Evolutionary conservation across 2,888 invertebrate genomes (phyloP).

Genomic region (Monochamus alternatus): DNA sequence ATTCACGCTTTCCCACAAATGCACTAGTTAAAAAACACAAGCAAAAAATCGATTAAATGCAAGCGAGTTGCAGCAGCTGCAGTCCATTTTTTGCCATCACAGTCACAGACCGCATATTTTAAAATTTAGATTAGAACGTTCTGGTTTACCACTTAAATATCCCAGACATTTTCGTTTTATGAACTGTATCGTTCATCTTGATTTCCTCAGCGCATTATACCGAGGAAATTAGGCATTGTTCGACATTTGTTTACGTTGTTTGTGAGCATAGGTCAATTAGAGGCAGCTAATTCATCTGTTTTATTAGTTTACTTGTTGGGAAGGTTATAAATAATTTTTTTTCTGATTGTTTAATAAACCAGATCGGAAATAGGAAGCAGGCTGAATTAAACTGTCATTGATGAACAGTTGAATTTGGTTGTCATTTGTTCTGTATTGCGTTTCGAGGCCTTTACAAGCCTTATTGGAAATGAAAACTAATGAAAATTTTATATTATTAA

Average conservation of each 20-base stretch:
- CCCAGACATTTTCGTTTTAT: conserved; percentile 4
- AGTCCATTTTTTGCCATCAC: neutral
- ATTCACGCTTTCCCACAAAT: neutral
- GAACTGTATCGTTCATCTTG: neutral
- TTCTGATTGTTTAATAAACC: conserved; percentile 16
- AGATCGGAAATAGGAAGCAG: conserved; percentile 21
- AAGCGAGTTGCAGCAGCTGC: neutral
- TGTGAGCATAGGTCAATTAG: neutral
- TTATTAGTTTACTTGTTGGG: neutral
- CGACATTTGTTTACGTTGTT: conserved; percentile 5
- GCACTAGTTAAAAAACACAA: neutral
- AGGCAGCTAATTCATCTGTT: conserved; percentile 15
- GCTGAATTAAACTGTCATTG: neutral
- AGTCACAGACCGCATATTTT: neutral
- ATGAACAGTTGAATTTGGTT: neutral
- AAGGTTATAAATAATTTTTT: neutral
- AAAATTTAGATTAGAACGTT: no score
- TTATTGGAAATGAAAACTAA: no score
- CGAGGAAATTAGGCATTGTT: conserved; percentile 21
- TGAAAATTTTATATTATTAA: no score
- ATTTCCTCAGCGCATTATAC: conserved; percentile 6
- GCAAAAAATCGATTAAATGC: neutral
- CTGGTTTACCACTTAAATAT: neutral
- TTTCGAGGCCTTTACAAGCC: no score
- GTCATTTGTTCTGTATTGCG: neutral